Conservation (phyloP, 1,140 invertebrate genomes). For the Atopsyche davidsoni region DNA sequence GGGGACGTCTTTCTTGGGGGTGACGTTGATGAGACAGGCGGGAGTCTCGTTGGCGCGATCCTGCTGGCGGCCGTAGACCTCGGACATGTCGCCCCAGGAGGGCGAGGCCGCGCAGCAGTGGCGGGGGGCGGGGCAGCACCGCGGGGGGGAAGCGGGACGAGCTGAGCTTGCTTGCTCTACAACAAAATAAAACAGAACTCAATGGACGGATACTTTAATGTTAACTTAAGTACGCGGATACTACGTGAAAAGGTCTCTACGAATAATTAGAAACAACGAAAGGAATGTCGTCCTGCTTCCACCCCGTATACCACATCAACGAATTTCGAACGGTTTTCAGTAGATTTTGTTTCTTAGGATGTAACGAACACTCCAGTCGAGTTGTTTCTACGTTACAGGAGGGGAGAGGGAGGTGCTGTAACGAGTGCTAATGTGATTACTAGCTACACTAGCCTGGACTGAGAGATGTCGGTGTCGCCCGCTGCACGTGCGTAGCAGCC, state of each 20-base stretch:
- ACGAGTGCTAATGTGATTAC: too few relatives aligned
- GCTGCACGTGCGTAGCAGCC: too few relatives aligned
- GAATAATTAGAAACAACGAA: constrained; percentile 30
- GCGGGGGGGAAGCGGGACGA: constrained; percentile 36
- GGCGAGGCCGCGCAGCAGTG: constrained; percentile 39
- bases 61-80: constrained; percentile 43
- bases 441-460: too few relatives aligned
- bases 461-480: too few relatives aligned
- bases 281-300: constrained; percentile 30
- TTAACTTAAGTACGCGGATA: constrained; percentile 10
- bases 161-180: constrained; percentile 36
- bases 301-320: too few relatives aligned
- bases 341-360: background rate
- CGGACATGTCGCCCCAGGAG: constrained; percentile 40
- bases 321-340: background rate
- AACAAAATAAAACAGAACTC: constrained; percentile 31
- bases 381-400: too few relatives aligned
- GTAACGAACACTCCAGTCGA: too few relatives aligned
- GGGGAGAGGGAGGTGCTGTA: too few relatives aligned
- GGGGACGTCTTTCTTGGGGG: constrained; percentile 36
- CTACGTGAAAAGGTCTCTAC: constrained; percentile 18
- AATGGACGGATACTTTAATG: constrained; percentile 18
- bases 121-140: constrained; percentile 38
- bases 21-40: constrained; percentile 46
- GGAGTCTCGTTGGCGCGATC: constrained; percentile 42